A percentile compares a stretch with the other conserved stretches of the same genome.
These are phyloP conservation scores for Lepidotrigona ventralis DNA, from an alignment of 1,140 invertebrate species.

Conservation along the genomic window DNA sequence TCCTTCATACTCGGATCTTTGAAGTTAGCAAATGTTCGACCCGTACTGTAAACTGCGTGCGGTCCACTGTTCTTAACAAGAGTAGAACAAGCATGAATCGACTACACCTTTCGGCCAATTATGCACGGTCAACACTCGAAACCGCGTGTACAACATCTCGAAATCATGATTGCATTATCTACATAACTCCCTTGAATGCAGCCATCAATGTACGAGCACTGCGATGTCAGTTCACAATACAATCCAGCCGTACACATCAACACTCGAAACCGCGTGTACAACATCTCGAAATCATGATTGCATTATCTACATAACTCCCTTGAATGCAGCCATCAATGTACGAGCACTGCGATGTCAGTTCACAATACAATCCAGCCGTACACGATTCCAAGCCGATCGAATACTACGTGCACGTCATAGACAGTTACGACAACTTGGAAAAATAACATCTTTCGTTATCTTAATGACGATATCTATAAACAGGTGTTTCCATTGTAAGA, in stretches of 20 bases:
- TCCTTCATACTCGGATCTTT: too few species aligned
- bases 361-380: slow-evolving; percentile 24
- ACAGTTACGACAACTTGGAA: neutral
- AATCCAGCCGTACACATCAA: too few species aligned
- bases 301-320: slow-evolving; percentile 25
- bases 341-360: slow-evolving; percentile 23
- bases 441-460: neutral
- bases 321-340: slow-evolving; percentile 11
- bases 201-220: slow-evolving; percentile 6
- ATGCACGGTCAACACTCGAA: neutral
- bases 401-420: neutral
- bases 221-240: slow-evolving; percentile 26
- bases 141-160: slow-evolving; percentile 16
- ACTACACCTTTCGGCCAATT: slow-evolving; percentile 15
- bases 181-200: slow-evolving; percentile 19
- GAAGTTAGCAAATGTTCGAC: neutral
- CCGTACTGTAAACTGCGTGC: neutral
- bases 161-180: slow-evolving; percentile 36
- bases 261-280: slow-evolving; percentile 12
- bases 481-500: neutral
- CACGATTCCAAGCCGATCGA: neutral
- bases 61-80: neutral
- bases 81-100: neutral
- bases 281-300: slow-evolving; percentile 30
- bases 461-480: too few species aligned